Evolutionary conservation across 2,113 vertebrate species (phyloP).

Genomic region (Mirounga angustirostris): DNA sequence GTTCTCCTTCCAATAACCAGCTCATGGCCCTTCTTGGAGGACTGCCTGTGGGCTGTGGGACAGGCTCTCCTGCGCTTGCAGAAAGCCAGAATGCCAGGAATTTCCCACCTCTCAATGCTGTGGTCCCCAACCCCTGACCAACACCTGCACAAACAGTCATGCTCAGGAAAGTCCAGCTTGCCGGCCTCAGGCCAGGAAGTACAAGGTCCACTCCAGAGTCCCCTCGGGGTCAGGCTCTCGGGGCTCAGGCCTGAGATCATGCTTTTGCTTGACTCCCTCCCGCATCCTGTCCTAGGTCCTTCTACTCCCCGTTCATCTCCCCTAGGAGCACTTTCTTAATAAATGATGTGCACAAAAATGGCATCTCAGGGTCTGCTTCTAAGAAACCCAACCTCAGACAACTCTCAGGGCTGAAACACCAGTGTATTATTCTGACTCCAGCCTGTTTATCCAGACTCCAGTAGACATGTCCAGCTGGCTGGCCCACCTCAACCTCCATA

Average conservation of each 20-base stretch:
- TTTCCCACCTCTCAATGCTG: background rate
- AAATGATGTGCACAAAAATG: background rate
- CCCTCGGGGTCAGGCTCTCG: background rate
- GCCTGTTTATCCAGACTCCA: background rate
- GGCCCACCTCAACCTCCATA: background rate
- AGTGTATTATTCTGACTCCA: background rate
- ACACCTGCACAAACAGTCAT: background rate
- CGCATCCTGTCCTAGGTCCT: background rate
- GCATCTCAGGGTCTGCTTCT: constrained; percentile 26
- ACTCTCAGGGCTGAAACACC: background rate
- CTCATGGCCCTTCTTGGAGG: background rate
- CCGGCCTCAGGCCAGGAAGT: background rate
- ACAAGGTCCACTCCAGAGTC: background rate
- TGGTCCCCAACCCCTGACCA: too few species aligned
- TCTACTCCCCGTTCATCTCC: background rate
- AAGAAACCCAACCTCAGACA: background rate
- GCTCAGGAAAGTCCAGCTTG: background rate
- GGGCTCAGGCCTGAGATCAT: background rate
- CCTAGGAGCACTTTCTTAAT: background rate
- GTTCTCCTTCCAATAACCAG: background rate
- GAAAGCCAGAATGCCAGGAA: background rate
- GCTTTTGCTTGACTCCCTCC: background rate
- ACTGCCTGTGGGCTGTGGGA: background rate
- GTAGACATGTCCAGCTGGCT: background rate
- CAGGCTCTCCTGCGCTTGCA: background rate